These are phyloP conservation scores for Spizella passerina DNA, from an alignment of 2,797 vertebrate species.

Conservation along the genomic window DNA sequence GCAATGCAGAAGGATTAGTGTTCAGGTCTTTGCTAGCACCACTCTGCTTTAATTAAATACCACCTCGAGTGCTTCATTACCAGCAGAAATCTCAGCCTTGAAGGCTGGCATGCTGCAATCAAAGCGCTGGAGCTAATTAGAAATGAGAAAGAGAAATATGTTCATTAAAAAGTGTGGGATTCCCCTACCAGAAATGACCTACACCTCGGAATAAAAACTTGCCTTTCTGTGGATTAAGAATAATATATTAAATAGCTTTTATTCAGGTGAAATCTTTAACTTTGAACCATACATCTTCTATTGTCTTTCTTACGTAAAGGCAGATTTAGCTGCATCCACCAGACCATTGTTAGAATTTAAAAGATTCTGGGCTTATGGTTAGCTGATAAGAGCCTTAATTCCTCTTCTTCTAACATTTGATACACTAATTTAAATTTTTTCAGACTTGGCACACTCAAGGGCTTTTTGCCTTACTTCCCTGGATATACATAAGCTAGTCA, in stretches of 20 bases:
- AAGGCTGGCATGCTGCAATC: slow-evolving; percentile 42
- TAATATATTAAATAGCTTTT: slow-evolving; percentile 48
- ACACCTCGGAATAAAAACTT: slow-evolving; percentile 52
- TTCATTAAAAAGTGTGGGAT: slow-evolving; percentile 62
- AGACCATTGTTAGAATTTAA: slow-evolving; percentile 30
- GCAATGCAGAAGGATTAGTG: slow-evolving; percentile 76
- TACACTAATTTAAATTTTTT: slow-evolving; percentile 34
- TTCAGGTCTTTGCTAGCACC: slow-evolving; percentile 68
- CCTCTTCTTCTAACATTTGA: slow-evolving; percentile 30
- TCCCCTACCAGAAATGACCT: slow-evolving; percentile 55
- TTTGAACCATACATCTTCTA: neutral
- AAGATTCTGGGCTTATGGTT: slow-evolving; percentile 13
- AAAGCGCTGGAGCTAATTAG: slow-evolving; percentile 70
- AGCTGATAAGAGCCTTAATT: neutral
- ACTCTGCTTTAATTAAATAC: slow-evolving; percentile 82
- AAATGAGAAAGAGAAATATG: slow-evolving; percentile 52
- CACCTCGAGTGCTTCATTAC: slow-evolving; percentile 72
- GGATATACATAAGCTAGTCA: slow-evolving; percentile 57
- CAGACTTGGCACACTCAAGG: slow-evolving; percentile 33
- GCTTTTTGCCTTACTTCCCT: slow-evolving; percentile 39
- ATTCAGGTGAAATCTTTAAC: slow-evolving; percentile 30
- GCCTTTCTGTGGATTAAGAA: slow-evolving; percentile 53
- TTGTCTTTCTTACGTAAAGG: slow-evolving; percentile 6
- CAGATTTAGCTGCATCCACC: slow-evolving; percentile 1
- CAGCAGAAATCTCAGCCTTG: slow-evolving; percentile 31